Evolutionary conservation across 92 coral and sea anemone species (phyloP).

Genomic region (Epizoanthus ramosus): DNA sequence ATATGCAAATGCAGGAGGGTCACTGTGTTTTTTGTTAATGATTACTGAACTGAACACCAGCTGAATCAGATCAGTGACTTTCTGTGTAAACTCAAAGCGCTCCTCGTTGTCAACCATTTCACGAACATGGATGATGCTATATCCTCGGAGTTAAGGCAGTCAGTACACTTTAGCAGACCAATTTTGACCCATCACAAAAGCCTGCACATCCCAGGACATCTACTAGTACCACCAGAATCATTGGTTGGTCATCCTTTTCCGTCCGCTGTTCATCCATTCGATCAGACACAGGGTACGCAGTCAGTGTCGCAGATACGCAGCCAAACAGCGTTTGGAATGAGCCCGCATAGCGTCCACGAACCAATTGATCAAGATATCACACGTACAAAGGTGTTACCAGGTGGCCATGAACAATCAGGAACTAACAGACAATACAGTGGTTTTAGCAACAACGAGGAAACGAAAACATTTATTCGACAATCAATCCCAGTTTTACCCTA

Average conservation of each 20-base stretch:
- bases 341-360: not conserved
- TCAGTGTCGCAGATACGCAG: conserved; percentile 49
- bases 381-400: not conserved
- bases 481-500: conserved; percentile 63
- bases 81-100: not conserved
- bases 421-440: conserved; percentile 25
- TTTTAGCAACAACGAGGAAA: conserved; percentile 44
- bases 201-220: conserved; percentile 77
- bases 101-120: not conserved
- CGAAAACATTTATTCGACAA: conserved; percentile 31
- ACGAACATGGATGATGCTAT: not conserved
- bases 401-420: not conserved
- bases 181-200: conserved; percentile 47
- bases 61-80: not conserved
- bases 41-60: not conserved
- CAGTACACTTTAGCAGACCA: conserved; percentile 1
- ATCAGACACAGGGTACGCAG: conserved; percentile 49
- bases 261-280: conserved; percentile 61
- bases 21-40: not conserved
- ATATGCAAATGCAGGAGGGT: not conserved
- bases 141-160: not conserved
- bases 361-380: not conserved
- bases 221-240: conserved; percentile 61
- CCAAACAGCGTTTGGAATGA: not conserved
- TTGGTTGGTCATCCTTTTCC: conserved; percentile 73